Base-by-base conservation (phyloP, 1,140 invertebrate species). In the Euura saliciscinereae region DNA sequence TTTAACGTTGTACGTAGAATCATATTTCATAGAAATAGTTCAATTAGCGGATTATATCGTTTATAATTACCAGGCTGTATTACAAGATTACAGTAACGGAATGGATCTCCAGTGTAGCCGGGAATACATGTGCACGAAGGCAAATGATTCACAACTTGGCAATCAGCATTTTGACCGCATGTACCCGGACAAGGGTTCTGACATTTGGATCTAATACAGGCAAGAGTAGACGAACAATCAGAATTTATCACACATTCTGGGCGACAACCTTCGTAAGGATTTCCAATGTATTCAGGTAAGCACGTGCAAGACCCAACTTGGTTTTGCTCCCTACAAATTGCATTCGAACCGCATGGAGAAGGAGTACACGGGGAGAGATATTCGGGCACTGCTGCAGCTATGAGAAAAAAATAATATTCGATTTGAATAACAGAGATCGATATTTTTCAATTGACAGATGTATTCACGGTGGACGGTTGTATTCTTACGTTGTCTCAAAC, bases 141-240 rank as follows among this genome's bases (percentile, higher is more conserved):
- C 43, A 86, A 84, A 74, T 91, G 90, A 78, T 89, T 90, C n/a
- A 89, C 80, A 44, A 89, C 88, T 77, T 89, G 85, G 75, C 91
- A 92, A 1, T 87, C 74, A 45, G 90, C 87, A 77, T 91, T 91
- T 10, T 84, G 81, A 67, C 89, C 89, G 78, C 89, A 90, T 44
- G 85, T 84, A n/a, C 88, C 88, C 68, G 87, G 83, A 75, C 89
- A 90, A 44, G 89, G 89, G 77, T 89, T 83, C 69, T 82, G 80
- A 72, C 89, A 90, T 77, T 89, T 89, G 44, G 85, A 83, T 71
- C 86, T 85, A 13, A 88, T 81, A 77, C 90, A 91, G 11, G 89
- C 87, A 65, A 87, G 78, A 77, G 87, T 86, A 6, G 81, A 80
- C 45, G 82, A 72, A 82, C 90, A 90, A 75, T 88, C 87, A 28